Percentiles rank a stretch among this genome's conserved stretches.
Evolutionary conservation across 2,113 vertebrate species (phyloP).

Genomic region (Carassius gibelio): DNA sequence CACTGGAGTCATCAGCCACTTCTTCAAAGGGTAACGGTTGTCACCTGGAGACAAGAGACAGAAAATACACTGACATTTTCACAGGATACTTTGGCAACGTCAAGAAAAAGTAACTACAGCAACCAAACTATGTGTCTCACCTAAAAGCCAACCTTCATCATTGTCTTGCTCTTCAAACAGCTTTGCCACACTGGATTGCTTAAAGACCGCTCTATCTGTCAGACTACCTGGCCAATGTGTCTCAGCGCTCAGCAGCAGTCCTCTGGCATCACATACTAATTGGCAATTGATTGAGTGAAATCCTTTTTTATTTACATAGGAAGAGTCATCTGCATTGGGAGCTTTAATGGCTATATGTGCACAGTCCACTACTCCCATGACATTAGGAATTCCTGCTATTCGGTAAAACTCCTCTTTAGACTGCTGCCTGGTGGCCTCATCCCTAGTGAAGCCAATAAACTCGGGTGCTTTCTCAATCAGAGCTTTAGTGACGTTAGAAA

Average conservation of each 20-base stretch:
- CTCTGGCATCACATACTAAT: constrained; percentile 88
- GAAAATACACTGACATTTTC: not conserved
- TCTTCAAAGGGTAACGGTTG: constrained; percentile 80
- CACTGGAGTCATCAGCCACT: constrained; percentile 93
- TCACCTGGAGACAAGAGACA: constrained; percentile 76
- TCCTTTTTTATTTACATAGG: constrained; percentile 90
- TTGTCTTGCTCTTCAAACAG: constrained; percentile 78
- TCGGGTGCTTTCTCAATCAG: constrained; percentile 88
- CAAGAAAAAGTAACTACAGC: not conserved
- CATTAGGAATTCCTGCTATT: constrained; percentile 87
- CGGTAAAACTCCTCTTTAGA: constrained; percentile 87
- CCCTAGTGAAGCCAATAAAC: constrained; percentile 84
- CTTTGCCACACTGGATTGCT: constrained; percentile 80
- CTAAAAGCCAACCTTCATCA: constrained; percentile 89
- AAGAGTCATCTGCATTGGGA: constrained; percentile 90
- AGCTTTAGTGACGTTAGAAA: constrained; percentile 91
- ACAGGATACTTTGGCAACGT: not conserved
- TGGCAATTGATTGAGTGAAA: constrained; percentile 94
- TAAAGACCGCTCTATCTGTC: constrained; percentile 79
- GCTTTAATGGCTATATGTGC: constrained; percentile 93
- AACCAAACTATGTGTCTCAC: constrained; percentile 70
- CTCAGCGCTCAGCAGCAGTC: constrained; percentile 87
- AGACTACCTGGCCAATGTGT: constrained; percentile 90
- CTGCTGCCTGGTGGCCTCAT: constrained; percentile 78
- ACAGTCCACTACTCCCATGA: constrained; percentile 89